These are phyloP conservation scores for Bilobella aurantiaca DNA, from an alignment of 1,140 invertebrate species.

Conservation along the genomic window DNA sequence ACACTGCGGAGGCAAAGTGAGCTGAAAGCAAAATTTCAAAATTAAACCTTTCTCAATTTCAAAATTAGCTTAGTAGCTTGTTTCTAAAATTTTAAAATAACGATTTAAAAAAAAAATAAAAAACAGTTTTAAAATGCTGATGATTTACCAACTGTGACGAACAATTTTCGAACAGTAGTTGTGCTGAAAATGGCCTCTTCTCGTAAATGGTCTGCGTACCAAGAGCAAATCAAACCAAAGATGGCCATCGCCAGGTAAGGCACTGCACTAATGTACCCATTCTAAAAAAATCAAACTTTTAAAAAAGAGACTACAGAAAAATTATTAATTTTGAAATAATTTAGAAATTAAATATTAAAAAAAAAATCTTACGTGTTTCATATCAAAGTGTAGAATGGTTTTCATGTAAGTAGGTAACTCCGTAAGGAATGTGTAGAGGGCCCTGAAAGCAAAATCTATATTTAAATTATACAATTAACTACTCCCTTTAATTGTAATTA, in stretches of 20 bases:
- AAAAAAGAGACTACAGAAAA: constrained; percentile 13
- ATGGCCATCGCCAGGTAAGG: constrained; percentile 66
- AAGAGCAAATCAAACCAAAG: constrained; percentile 53
- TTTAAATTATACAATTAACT: too few relatives aligned
- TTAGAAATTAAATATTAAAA: background rate
- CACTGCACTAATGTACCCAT: constrained; percentile 55
- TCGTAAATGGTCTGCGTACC: constrained; percentile 56
- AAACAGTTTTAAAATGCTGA: background rate
- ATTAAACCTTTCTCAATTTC: background rate
- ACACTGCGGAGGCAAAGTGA: constrained; percentile 60
- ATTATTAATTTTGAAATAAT: background rate
- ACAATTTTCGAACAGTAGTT: constrained; percentile 56
- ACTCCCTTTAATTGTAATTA: constrained; percentile 2
- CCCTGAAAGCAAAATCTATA: constrained; percentile 21
- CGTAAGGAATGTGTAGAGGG: constrained; percentile 50
- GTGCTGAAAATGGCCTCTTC: constrained; percentile 45
- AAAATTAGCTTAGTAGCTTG: background rate
- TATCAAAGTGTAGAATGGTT: constrained; percentile 48
- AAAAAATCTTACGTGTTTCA: constrained; percentile 43
- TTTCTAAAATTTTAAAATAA: constrained; percentile 13
- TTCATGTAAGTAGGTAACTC: constrained; percentile 54
- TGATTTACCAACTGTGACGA: constrained; percentile 56
- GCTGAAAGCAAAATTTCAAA: constrained; percentile 44
- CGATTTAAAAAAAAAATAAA: constrained; percentile 44
- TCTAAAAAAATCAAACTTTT: constrained; percentile 37